Base-by-base conservation (phyloP, 2,797 vertebrate species). In the Cryptoprocta ferox region DNA sequence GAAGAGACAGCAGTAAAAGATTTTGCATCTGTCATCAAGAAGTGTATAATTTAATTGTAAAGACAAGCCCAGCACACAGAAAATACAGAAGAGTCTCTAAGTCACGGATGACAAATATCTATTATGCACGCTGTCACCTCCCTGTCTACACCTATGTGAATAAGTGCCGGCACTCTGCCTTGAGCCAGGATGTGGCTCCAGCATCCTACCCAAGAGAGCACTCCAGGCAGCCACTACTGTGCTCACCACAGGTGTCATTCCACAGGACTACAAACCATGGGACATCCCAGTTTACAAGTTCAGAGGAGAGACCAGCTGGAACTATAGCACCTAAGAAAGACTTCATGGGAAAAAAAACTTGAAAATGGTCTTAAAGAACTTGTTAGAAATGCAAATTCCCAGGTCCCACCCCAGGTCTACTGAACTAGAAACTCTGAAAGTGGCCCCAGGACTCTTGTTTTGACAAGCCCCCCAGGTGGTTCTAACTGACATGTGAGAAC, bases 281-380 rank as follows among this genome's bases (percentile, higher is more conserved):
- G 4, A 63, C 37, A 48, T 14, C 42, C 30, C 48, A 87, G 28
- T 16, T 63, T 56, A 32, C 18, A 53, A 26, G 15, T 70, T 68
- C 63, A 92, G 30, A 50, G 35, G 37, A 70, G 26, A 81, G 21
- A 50, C 28, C 18, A 45, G 12, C 32, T 56, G 45, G 14, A 70
- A 28, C 70, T n/a, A 8, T 0, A 5, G 7, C 14, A 50, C 35
- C 15, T 39, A 5, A 56, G 35, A 35, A 56, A 81, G 21, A 10
- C n/a, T 89, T 50, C 82, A 24, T 70, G 89, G 89, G 56, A 66
- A 91, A 83, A 79, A 28, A 86, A 86, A 45, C 12, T 66, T 91
- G 76, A 45, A 48, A 76, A 50, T n/a, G 6, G 21, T 59, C 50
- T 53, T 53, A 15, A 18, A 53, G 15, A 53, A 32, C 39, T 59